A percentile compares a stretch with the other conserved stretches of the same genome.
Conservation (phyloP, 2,113 vertebrate species). For the Bos javanicus region DNA sequence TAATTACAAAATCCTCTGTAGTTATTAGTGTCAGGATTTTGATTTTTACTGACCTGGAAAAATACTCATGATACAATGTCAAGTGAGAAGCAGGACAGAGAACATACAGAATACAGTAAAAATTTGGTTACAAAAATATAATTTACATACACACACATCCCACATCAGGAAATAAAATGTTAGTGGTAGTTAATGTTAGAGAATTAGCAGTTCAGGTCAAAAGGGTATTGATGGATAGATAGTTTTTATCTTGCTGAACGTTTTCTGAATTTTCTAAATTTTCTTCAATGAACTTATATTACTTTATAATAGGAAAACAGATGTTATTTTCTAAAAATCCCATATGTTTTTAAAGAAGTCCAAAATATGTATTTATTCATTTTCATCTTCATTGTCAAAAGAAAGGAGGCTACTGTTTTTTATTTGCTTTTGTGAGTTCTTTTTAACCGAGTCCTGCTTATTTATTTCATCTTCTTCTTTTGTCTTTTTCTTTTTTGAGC, state of each 20-base stretch:
- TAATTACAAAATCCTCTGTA: background rate
- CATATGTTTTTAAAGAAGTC: background rate
- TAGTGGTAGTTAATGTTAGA: background rate
- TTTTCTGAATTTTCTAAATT: background rate
- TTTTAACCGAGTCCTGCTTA: slow-evolving; percentile 72
- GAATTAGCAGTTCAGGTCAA: background rate
- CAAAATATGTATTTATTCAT: slow-evolving; percentile 73
- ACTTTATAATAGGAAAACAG: background rate
- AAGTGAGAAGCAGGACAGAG: slow-evolving; percentile 2
- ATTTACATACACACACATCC: slow-evolving; percentile 12
- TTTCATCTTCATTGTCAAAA: slow-evolving; percentile 92
- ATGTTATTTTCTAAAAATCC: background rate
- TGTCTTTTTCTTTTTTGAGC: slow-evolving; percentile 93
- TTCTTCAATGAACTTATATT: background rate
- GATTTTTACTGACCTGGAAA: background rate
- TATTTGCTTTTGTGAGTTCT: slow-evolving; percentile 86
- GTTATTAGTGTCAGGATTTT: background rate
- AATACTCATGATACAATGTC: background rate
- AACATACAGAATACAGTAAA: background rate
- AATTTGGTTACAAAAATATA: slow-evolving; percentile 28
- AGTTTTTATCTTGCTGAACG: background rate
- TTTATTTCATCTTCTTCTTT: slow-evolving; percentile 70
- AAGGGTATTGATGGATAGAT: background rate
- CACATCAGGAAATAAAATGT: background rate
- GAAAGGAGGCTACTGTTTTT: slow-evolving; percentile 96